Evolutionary conservation across 2,888 invertebrate genomes (phyloP).

Genomic region (Drosophila lacicola): DNA sequence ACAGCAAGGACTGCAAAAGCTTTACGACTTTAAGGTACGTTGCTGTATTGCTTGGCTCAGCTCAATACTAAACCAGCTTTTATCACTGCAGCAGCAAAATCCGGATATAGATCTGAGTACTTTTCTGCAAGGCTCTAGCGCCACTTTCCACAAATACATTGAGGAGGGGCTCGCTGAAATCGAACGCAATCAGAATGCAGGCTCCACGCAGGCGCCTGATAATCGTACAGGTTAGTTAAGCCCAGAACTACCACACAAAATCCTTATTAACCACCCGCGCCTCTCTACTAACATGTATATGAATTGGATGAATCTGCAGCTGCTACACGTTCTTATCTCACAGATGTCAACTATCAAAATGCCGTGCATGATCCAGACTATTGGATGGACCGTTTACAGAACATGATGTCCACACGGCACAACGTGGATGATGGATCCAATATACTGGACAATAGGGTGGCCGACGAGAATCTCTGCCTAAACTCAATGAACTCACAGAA

Average conservation of each 20-base stretch:
- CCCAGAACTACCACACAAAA: conserved; percentile 7
- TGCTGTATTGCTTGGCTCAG: neutral
- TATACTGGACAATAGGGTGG: conserved; percentile 84
- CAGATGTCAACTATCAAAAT: conserved; percentile 74
- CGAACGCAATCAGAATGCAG: conserved; percentile 73
- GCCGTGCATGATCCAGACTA: conserved; percentile 82
- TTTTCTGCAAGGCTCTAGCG: conserved; percentile 85
- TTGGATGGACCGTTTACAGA: conserved; percentile 84
- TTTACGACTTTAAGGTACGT: conserved; percentile 85
- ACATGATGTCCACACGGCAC: conserved; percentile 76
- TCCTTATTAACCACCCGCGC: conserved; percentile 49
- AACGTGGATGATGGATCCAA: conserved; percentile 72
- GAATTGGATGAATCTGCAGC: conserved; percentile 56
- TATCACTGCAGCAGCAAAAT: conserved; percentile 79
- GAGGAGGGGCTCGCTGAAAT: conserved; percentile 85
- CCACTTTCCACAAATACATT: conserved; percentile 84
- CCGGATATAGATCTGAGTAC: conserved; percentile 84
- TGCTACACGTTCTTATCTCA: conserved; percentile 78
- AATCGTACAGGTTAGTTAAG: conserved; percentile 69
- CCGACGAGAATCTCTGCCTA: conserved; percentile 85
- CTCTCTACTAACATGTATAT: conserved; percentile 52
- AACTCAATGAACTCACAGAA: conserved; percentile 83
- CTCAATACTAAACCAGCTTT: neutral
- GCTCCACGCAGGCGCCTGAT: conserved; percentile 52
- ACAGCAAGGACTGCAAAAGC: conserved; percentile 89